Evolutionary conservation across 2,113 vertebrate genomes (phyloP).

Genomic region (Dolichotis patagonum): DNA sequence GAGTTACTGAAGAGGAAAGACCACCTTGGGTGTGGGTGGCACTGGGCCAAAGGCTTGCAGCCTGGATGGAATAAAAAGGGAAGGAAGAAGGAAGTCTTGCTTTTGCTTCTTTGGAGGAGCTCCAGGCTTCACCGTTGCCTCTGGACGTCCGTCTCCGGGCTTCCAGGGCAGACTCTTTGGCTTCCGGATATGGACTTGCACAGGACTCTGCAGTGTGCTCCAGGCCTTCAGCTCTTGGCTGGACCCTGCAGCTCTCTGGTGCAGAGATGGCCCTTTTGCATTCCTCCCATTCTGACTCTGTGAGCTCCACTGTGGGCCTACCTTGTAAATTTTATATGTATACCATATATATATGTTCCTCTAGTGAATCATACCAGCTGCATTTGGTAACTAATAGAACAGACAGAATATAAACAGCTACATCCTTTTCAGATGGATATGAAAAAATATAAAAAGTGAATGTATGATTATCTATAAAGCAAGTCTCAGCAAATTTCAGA

Average conservation of each 20-base stretch:
- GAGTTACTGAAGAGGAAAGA: not conserved
- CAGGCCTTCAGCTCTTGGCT: not conserved
- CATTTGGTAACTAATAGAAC: no score
- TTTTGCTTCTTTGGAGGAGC: not conserved
- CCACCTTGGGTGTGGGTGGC: not conserved
- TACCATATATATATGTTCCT: not conserved
- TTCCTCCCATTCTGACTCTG: not conserved
- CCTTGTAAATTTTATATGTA: not conserved
- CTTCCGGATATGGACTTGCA: not conserved
- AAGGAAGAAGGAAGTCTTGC: not conserved
- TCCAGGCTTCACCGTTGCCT: not conserved
- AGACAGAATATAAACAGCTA: no score
- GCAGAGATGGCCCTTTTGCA: not conserved
- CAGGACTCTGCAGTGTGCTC: not conserved
- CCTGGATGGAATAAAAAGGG: not conserved
- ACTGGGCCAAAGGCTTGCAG: not conserved
- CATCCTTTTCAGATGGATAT: no score
- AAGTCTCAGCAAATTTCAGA: no score
- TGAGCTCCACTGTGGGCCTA: not conserved
- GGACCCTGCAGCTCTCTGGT: not conserved
- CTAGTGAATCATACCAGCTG: no score
- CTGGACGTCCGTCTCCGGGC: not conserved
- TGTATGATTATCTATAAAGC: no score
- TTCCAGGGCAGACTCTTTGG: not conserved
- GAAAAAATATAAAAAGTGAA: no score